phyloP scores from a whole-genome alignment of 2,888 invertebrate genomes.

The Agrochola litura region DNA sequence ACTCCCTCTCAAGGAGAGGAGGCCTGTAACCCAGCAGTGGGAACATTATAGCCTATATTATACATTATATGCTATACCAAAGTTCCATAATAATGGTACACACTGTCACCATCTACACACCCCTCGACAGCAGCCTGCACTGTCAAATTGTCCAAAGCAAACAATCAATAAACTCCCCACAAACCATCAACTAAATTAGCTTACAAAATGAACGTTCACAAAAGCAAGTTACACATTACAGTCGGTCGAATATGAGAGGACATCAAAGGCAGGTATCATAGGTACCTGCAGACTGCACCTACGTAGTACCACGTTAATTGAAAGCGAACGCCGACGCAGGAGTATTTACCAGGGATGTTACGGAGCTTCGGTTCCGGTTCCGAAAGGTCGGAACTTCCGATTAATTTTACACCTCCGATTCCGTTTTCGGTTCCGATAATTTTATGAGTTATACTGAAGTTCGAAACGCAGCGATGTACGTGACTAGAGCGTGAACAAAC shows the following conservation, averaged over 20 bases:
- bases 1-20: no score
- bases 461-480: no score
- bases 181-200: constrained; percentile 60
- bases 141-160: constrained; percentile 4
- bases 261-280: constrained; percentile 85
- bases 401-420: no score
- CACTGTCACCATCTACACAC: not conserved
- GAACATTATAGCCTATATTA: no score
- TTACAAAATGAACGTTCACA: constrained; percentile 65
- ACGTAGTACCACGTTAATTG: constrained; percentile 81
- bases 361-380: no score
- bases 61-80: not conserved
- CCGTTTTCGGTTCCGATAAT: no score
- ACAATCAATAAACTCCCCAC: constrained; percentile 25
- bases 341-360: constrained; percentile 68
- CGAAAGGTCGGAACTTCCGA: no score
- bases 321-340: constrained; percentile 78
- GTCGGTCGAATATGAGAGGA: constrained; percentile 77
- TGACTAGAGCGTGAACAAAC: no score
- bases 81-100: not conserved
- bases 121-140: not conserved
- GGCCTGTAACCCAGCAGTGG: no score
- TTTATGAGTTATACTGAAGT: no score
- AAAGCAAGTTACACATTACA: constrained; percentile 76
- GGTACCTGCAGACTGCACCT: constrained; percentile 80